These are phyloP conservation scores for Hemithea aestivaria DNA, from an alignment of 2,888 invertebrate species.

Conservation along the genomic window DNA sequence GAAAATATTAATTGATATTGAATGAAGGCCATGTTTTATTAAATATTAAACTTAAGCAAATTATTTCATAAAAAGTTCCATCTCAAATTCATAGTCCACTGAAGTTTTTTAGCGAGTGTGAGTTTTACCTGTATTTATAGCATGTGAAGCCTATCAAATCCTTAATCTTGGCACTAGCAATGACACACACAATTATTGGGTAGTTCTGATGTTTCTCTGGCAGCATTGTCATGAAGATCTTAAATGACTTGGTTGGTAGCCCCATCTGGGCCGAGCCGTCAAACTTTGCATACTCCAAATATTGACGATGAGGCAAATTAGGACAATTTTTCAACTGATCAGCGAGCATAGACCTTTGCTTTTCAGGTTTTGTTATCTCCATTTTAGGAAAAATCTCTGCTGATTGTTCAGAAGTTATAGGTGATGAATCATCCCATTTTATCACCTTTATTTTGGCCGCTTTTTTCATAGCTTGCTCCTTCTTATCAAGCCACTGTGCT, in stretches of 20 bases:
- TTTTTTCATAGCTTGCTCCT: conserved; percentile 91
- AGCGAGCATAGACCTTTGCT: conserved; percentile 82
- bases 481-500: conserved; percentile 91
- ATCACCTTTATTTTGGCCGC: conserved; percentile 87
- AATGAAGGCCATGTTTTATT: no score
- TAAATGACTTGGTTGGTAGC: conserved; percentile 88
- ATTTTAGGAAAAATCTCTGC: conserved; percentile 78
- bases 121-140: conserved; percentile 85
- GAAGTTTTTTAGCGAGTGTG: background rate
- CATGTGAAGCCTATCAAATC: conserved; percentile 96
- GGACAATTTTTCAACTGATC: conserved; percentile 88
- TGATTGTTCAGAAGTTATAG: conserved; percentile 77
- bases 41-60: background rate
- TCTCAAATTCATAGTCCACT: conserved; percentile 1
- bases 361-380: conserved; percentile 50
- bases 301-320: conserved; percentile 89
- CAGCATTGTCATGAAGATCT: conserved; percentile 94
- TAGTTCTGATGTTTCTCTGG: conserved; percentile 89
- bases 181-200: conserved; percentile 89
- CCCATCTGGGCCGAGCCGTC: conserved; percentile 93
- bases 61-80: background rate
- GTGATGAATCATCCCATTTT: conserved; percentile 82
- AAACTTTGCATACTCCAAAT: conserved; percentile 92
- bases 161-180: conserved; percentile 90
- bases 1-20: no score